phyloP scores from a whole-genome alignment of 2,113 vertebrate species.

The Ciconia boyciana region DNA sequence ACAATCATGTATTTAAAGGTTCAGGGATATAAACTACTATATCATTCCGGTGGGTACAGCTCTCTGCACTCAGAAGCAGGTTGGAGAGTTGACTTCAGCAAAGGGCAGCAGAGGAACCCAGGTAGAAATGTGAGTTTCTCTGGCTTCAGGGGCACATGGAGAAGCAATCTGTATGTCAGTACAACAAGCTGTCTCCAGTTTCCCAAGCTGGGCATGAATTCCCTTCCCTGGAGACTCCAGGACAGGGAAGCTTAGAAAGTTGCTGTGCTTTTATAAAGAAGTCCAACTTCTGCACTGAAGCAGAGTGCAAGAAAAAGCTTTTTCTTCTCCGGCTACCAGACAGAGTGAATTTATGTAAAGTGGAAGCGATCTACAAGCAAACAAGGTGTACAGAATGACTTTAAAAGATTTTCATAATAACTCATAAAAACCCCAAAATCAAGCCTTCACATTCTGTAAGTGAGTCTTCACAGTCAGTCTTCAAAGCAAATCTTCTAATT shows the following conservation, averaged over 20 bases:
- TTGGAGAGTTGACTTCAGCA: background rate
- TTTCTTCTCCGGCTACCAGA: background rate
- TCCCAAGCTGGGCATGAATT: background rate
- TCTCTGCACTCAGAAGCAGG: background rate
- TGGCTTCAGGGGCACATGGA: background rate
- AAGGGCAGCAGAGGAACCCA: background rate
- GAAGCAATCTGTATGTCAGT: background rate
- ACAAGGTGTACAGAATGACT: background rate
- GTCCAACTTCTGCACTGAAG: background rate
- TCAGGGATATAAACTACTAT: background rate
- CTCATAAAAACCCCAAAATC: background rate
- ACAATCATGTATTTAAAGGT: background rate
- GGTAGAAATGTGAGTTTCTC: background rate
- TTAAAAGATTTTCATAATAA: background rate
- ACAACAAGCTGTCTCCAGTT: background rate
- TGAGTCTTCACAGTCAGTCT: background rate
- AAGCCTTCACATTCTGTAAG: background rate
- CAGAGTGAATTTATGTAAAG: background rate
- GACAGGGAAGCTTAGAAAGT: background rate
- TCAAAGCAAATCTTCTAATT: background rate
- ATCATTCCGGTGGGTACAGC: background rate
- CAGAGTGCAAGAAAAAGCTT: background rate
- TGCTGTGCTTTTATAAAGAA: background rate
- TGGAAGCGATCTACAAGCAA: background rate
- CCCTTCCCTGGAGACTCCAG: background rate